Percentiles rank a stretch among this genome's conserved stretches.
phyloP scores from a whole-genome alignment of 1,140 invertebrate species.

The Drosophila lacteicornis region DNA sequence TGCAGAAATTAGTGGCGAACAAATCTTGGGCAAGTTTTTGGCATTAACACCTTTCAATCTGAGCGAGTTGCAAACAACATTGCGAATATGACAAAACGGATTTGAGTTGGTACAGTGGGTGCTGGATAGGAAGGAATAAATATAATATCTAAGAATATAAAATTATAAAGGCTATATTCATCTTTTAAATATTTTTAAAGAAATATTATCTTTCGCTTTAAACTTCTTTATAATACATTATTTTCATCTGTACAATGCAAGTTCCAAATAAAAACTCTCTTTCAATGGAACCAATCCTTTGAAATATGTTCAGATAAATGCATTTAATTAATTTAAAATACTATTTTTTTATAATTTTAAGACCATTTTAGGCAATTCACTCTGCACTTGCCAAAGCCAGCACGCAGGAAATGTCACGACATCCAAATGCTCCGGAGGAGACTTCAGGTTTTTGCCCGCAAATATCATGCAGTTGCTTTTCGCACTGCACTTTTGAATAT shows the following conservation, averaged over 20 bases:
- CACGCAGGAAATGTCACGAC: slow-evolving; percentile 76
- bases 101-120: slow-evolving; percentile 20
- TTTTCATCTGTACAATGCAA: no score
- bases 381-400: slow-evolving; percentile 35
- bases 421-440: slow-evolving; percentile 31
- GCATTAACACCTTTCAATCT: slow-evolving; percentile 83
- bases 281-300: no score
- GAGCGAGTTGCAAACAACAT: slow-evolving; percentile 56
- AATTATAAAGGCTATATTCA: no score
- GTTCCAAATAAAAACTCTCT: no score
- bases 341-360: not conserved
- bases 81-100: slow-evolving; percentile 55
- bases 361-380: not conserved
- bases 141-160: not conserved
- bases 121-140: not conserved
- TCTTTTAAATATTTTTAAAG: no score
- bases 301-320: no score
- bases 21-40: slow-evolving; percentile 81
- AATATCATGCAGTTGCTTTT: slow-evolving; percentile 50
- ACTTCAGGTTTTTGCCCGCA: slow-evolving; percentile 67
- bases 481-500: slow-evolving; percentile 72
- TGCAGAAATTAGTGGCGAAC: slow-evolving; percentile 76
- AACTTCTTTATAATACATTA: no score
- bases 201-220: no score
- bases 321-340: no score